phyloP scores from a whole-genome alignment of 2,888 invertebrate species.

The Plemyria rubiginata region DNA sequence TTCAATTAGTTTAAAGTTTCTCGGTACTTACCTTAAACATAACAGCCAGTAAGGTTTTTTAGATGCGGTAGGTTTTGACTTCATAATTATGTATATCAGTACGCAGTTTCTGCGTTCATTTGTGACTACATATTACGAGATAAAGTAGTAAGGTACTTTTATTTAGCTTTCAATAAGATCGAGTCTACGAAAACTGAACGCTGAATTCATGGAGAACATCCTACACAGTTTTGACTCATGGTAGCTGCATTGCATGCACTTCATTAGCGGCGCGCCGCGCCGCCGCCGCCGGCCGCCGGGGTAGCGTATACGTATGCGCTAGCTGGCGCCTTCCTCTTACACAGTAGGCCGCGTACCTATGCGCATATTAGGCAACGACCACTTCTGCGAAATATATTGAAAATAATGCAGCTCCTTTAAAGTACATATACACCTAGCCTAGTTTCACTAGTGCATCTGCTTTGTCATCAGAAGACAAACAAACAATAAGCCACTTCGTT shows the following conservation, averaged over 20 bases:
- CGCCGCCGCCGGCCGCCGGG: slow-evolving; percentile 27
- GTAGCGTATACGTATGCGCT: slow-evolving; percentile 32
- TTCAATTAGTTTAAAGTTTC: too few species aligned
- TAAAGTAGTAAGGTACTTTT: too few species aligned
- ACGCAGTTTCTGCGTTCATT: too few species aligned
- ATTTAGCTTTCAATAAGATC: too few species aligned
- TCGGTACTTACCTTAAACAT: neutral
- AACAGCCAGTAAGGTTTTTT: neutral
- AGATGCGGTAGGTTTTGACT: too few species aligned
- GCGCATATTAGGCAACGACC: slow-evolving; percentile 51
- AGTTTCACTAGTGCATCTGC: slow-evolving; percentile 14
- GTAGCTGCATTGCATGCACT: neutral
- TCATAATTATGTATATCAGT: too few species aligned
- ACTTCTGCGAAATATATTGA: slow-evolving; percentile 25
- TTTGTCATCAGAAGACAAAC: slow-evolving; percentile 7
- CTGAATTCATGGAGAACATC: neutral
- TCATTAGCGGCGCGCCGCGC: neutral
- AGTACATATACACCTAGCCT: neutral
- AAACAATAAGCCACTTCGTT: slow-evolving; percentile 17
- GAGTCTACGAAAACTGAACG: too few species aligned
- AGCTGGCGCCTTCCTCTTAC: slow-evolving; percentile 47
- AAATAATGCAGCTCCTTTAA: slow-evolving; percentile 8
- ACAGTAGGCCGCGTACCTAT: slow-evolving; percentile 19
- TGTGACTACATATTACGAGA: too few species aligned
- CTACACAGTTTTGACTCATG: slow-evolving; percentile 15